Evolutionary conservation across 1,140 invertebrate species (phyloP), one percentile per base, ranked within the genome.

Genomic region (Drosophila bifasciata): DNA sequence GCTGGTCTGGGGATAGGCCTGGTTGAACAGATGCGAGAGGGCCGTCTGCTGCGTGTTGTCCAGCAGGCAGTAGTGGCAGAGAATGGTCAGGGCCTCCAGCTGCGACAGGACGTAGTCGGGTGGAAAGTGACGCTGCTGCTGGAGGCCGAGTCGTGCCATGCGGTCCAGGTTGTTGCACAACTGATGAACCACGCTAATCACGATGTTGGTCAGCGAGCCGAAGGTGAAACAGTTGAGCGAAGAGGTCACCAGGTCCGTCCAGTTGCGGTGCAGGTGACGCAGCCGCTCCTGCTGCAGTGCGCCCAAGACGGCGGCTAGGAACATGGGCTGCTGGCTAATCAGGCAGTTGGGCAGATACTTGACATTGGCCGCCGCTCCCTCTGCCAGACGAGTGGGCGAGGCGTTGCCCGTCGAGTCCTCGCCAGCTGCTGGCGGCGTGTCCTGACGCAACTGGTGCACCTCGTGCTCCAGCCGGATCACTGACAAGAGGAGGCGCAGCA

Each of bases 31-130:
- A 84, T 93, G 92, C n/a, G 93, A 93, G 2, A 94, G 93, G 1
- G 93, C 92, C 7, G 93, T 93, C 80, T 94, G 94, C 67, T 94
- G 94, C 5, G 93, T 93, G 45, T 93, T 94, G 90, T 98, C 96
- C 68, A 98, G 92, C 13, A 98, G 92, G 77, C 96, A 97, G 91
- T 96, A 97, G 91, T 98, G 97, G 76, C 96, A 94, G 5, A 98
- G 92, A 39, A 96, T 95, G 1, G 96, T 97, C 53, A 98, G 90
- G 0, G 96, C 95, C 92, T 98, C 96, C 57, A 98, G 90, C 88
- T 96, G 94, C 0, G 94, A 96, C 1, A 97, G 93, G 1, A 96
- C 93, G 90, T 98, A 97, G 92, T 98, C 96, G 1, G 96, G 94
- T 2, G 96, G 95, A 45, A 90, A 84, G 50, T 90, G 81, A 0